phyloP scores from a whole-genome alignment of 2,113 vertebrate species.

The Semicossyphus pulcher region DNA sequence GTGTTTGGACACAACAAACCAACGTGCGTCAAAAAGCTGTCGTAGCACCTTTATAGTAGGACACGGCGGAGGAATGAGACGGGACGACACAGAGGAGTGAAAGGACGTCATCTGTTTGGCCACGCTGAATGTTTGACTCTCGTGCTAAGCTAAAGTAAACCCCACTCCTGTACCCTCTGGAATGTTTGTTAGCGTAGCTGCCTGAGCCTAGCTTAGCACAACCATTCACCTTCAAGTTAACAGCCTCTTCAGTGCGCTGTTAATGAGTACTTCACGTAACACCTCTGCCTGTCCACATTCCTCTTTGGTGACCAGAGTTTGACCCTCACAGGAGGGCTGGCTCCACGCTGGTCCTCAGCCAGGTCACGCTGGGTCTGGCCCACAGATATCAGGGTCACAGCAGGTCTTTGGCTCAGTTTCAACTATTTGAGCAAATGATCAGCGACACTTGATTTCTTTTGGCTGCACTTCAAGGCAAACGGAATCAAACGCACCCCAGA shows the following conservation, averaged over 20 bases:
- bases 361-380: slow-evolving; percentile 29
- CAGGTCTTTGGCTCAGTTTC: slow-evolving; percentile 31
- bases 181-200: no score
- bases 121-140: no score
- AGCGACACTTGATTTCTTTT: slow-evolving; percentile 61
- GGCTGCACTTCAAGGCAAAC: slow-evolving; percentile 59
- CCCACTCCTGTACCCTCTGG: no score
- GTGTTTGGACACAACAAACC: slow-evolving; percentile 41
- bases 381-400: slow-evolving; percentile 29
- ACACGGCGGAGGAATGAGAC: neutral
- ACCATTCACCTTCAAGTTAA: neutral
- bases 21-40: neutral
- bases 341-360: slow-evolving; percentile 26
- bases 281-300: slow-evolving; percentile 43
- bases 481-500: slow-evolving; percentile 33
- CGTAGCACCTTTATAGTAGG: neutral
- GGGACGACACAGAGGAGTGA: no score
- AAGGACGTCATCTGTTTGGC: no score
- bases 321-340: slow-evolving; percentile 21
- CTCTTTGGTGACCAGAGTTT: slow-evolving; percentile 10
- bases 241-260: no score
- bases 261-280: slow-evolving; percentile 33
- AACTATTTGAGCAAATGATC: slow-evolving; percentile 29
- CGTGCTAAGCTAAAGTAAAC: neutral
- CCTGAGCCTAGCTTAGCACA: neutral